phyloP scores from a whole-genome alignment of 1,140 invertebrate species.

The Trichonephila clavipes region DNA sequence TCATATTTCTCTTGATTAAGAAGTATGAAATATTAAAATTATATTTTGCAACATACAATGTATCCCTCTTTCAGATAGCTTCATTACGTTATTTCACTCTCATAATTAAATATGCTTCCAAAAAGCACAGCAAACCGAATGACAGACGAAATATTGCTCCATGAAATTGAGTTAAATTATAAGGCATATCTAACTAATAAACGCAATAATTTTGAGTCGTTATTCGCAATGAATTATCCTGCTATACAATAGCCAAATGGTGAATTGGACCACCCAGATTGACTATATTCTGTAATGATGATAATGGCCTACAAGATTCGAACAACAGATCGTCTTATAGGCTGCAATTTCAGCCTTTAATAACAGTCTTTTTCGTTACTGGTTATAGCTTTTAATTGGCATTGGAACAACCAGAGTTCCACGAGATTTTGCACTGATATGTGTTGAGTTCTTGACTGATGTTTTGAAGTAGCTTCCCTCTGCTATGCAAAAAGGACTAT shows the following conservation, averaged over 20 bases:
- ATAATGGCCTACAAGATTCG: slow-evolving; percentile 35
- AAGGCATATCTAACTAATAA: slow-evolving; percentile 23
- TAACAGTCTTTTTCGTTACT: slow-evolving; percentile 37
- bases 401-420: background rate
- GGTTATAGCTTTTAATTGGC: slow-evolving; percentile 68
- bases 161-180: background rate
- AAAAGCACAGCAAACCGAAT: background rate
- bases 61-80: background rate
- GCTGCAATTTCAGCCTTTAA: slow-evolving; percentile 37
- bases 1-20: too few relatives aligned
- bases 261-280: slow-evolving; percentile 41
- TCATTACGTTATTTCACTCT: background rate
- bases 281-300: slow-evolving; percentile 13
- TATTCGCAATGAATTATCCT: slow-evolving; percentile 34
- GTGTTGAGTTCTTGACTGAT: background rate
- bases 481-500: background rate
- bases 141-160: background rate
- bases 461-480: background rate
- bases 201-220: slow-evolving; percentile 39
- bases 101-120: background rate
- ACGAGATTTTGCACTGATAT: background rate
- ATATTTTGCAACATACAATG: background rate
- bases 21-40: too few relatives aligned
- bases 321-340: slow-evolving; percentile 19
- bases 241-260: slow-evolving; percentile 19